These are phyloP conservation scores for Cecropterus lyciades DNA, from an alignment of 1,140 invertebrate genomes.

Conservation along the genomic window DNA sequence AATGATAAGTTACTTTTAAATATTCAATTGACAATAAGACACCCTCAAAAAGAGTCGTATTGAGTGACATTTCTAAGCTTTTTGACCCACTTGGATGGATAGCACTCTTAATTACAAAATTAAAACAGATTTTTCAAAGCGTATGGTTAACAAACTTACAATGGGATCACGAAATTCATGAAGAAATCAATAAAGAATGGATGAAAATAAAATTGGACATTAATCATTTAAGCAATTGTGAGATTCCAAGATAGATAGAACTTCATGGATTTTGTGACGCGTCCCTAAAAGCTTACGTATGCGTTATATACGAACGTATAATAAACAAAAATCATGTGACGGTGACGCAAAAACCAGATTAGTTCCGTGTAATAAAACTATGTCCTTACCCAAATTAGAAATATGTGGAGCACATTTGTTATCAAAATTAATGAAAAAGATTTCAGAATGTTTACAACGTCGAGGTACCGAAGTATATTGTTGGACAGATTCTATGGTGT, in stretches of 20 bases:
- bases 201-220: conserved; percentile 15
- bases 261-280: conserved; percentile 65
- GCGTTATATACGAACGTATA: conserved; percentile 56
- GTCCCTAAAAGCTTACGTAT: conserved; percentile 49
- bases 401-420: conserved; percentile 56
- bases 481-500: conserved; percentile 32
- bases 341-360: conserved; percentile 38
- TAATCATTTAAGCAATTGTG: conserved; percentile 19
- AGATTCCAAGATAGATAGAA: conserved; percentile 44
- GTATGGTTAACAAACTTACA: conserved; percentile 11
- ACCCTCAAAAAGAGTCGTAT: conserved; percentile 51
- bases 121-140: conserved; percentile 71
- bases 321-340: conserved; percentile 4
- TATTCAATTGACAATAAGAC: neutral
- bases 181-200: conserved; percentile 16
- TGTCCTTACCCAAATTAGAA: conserved; percentile 50
- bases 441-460: conserved; percentile 8
- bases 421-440: conserved; percentile 41
- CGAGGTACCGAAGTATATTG: conserved; percentile 7
- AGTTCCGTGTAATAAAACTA: conserved; percentile 19
- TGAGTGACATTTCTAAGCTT: conserved; percentile 58
- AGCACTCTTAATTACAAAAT: conserved; percentile 51
- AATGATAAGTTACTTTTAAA: conserved; percentile 1
- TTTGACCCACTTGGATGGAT: conserved; percentile 59
- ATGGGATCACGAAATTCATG: conserved; percentile 28